Conservation (phyloP, 2,888 invertebrate species). For the Hydraecia micacea region DNA sequence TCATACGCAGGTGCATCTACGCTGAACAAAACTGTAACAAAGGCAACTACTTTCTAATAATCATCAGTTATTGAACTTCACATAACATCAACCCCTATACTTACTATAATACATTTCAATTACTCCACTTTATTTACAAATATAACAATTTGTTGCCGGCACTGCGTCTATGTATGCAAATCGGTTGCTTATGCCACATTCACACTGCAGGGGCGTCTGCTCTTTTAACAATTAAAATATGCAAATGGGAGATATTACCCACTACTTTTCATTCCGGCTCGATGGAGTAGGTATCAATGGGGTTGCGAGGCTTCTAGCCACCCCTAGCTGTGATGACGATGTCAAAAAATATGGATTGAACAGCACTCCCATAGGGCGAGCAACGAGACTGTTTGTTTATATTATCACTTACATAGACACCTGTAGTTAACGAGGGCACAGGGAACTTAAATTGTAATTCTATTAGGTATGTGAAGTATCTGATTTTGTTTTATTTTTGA, state of each 20-base stretch:
- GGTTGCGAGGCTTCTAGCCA: slow-evolving; percentile 68
- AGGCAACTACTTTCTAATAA: slow-evolving; percentile 7
- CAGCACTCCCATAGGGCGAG: slow-evolving; percentile 51
- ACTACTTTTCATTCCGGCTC: slow-evolving; percentile 87
- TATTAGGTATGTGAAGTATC: slow-evolving; percentile 13
- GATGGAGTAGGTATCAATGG: slow-evolving; percentile 81
- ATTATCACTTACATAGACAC: slow-evolving; percentile 60
- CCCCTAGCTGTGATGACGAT: slow-evolving; percentile 74
- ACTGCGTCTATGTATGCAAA: slow-evolving; percentile 84
- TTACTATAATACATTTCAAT: slow-evolving; percentile 72
- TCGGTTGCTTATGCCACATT: slow-evolving; percentile 84
- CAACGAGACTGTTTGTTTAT: slow-evolving; percentile 67
- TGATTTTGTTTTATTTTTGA: slow-evolving; percentile 32
- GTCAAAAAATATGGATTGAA: slow-evolving; percentile 75
- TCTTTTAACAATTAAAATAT: slow-evolving; percentile 89
- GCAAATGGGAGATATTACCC: slow-evolving; percentile 88
- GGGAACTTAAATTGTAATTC: slow-evolving; percentile 37
- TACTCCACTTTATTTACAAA: slow-evolving; percentile 80
- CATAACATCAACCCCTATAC: background rate
- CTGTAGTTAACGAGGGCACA: slow-evolving; percentile 44
- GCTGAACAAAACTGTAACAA: background rate
- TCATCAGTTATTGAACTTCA: slow-evolving; percentile 9
- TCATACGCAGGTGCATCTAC: slow-evolving; percentile 33
- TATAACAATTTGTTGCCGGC: slow-evolving; percentile 79
- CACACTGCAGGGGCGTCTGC: slow-evolving; percentile 76